Evolutionary conservation across 2,888 invertebrate species (phyloP).

Genomic region (Drosophila cognata): DNA sequence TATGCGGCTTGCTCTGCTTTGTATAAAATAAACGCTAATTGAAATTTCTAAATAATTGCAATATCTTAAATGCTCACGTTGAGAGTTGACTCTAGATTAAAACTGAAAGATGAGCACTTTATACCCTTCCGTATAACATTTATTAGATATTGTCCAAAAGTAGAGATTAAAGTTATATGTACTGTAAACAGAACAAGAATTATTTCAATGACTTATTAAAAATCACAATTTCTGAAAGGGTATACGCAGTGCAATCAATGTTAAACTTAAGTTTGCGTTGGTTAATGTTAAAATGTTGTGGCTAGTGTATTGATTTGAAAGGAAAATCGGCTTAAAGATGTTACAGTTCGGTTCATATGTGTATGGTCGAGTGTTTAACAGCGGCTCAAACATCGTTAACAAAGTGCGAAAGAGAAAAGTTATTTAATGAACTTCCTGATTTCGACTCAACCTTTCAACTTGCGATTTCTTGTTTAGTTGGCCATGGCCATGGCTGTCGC

Average conservation of each 20-base stretch:
- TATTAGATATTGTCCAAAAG: background rate
- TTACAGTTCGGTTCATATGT: conserved; percentile 12
- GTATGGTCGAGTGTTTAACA: conserved; percentile 33
- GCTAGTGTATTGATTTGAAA: conserved; percentile 6
- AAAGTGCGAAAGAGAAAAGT: conserved; percentile 33
- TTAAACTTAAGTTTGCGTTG: background rate
- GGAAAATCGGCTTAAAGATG: conserved; percentile 22
- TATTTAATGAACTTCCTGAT: conserved; percentile 76
- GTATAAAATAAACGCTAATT: conserved; percentile 52
- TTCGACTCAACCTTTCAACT: conserved; percentile 59
- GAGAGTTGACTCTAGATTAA: conserved; percentile 22
- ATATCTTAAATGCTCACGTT: conserved; percentile 35
- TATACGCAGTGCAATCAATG: background rate
- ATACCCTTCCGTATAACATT: too few species aligned
- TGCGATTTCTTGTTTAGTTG: conserved; percentile 36
- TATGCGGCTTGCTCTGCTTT: conserved; percentile 8
- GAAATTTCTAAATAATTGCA: conserved; percentile 67
- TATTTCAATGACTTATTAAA: background rate
- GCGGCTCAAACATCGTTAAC: conserved; percentile 46
- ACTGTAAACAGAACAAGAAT: background rate
- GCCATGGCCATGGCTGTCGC: conserved; percentile 35
- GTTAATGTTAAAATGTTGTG: background rate
- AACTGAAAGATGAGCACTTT: conserved; percentile 5
- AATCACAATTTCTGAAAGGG: background rate
- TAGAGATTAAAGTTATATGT: background rate